Conservation (phyloP, 2,888 invertebrate genomes). For the Allophyes oxyacanthae region DNA sequence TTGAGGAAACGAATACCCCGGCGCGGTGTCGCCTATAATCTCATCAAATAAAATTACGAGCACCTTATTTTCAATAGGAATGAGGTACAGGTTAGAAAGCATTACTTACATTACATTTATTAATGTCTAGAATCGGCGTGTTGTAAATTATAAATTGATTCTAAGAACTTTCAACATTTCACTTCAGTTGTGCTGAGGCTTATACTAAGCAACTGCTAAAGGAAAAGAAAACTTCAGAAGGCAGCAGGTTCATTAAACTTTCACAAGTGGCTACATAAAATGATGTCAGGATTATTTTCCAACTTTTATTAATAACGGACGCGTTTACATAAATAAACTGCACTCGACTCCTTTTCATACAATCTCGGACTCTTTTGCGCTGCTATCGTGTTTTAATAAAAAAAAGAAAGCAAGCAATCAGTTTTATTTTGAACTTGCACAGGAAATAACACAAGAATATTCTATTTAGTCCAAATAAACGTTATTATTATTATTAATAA, state of each 20-base stretch:
- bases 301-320: slow-evolving; percentile 45
- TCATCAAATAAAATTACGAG: not conserved
- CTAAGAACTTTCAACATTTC: slow-evolving; percentile 3
- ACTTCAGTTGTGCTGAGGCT: slow-evolving; percentile 1
- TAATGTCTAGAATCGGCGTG: too few species aligned
- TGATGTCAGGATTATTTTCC: slow-evolving; percentile 36
- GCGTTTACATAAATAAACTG: slow-evolving; percentile 38
- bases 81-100: too few species aligned
- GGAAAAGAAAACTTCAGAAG: slow-evolving; percentile 24
- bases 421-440: too few species aligned
- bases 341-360: slow-evolving; percentile 18
- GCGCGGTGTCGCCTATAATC: not conserved
- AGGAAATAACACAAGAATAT: too few species aligned
- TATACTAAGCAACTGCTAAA: slow-evolving; percentile 17
- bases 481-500: too few species aligned
- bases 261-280: slow-evolving; percentile 41
- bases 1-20: not conserved
- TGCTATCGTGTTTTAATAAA: slow-evolving; percentile 30
- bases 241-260: slow-evolving; percentile 36
- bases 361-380: slow-evolving; percentile 26
- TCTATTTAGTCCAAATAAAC: too few species aligned
- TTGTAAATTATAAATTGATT: not conserved
- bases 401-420: too few species aligned
- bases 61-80: too few species aligned
- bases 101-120: too few species aligned